Conservation (phyloP, 2,113 vertebrate genomes). For the Sebastes fasciatus region DNA sequence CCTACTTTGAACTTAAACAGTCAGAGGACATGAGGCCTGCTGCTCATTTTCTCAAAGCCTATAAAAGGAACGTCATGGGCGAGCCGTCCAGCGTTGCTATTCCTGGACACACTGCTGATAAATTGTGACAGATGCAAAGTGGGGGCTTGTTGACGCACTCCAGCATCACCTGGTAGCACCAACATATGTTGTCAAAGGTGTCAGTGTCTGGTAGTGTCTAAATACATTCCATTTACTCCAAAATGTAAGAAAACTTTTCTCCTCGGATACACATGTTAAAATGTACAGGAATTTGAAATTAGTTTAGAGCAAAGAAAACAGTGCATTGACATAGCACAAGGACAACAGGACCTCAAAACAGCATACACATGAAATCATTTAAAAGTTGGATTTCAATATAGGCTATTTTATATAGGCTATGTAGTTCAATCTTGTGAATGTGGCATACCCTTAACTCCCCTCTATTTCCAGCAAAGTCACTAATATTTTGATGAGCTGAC, state of each 20-base stretch:
- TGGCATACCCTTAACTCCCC: background rate
- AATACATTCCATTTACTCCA: conserved; percentile 4
- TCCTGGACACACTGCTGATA: conserved; percentile 91
- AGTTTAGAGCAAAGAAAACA: conserved; percentile 1
- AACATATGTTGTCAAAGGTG: conserved; percentile 43
- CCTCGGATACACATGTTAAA: background rate
- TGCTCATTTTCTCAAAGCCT: conserved; percentile 84
- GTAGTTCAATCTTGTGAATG: background rate
- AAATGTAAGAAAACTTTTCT: background rate
- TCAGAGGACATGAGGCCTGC: conserved; percentile 63
- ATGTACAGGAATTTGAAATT: background rate
- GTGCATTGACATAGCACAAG: background rate
- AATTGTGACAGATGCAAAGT: conserved; percentile 92
- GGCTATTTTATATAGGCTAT: background rate
- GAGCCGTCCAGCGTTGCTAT: conserved; percentile 87
- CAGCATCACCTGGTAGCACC: conserved; percentile 55
- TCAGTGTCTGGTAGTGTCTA: background rate
- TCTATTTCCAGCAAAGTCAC: background rate
- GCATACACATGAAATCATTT: background rate
- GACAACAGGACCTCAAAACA: background rate
- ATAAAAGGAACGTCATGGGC: conserved; percentile 91
- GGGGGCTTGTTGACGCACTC: conserved; percentile 86
- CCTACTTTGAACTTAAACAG: conserved; percentile 21
- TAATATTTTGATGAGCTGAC: background rate
- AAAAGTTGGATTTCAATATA: background rate